These are phyloP conservation scores for Carabus problematicus DNA, from an alignment of 2,888 invertebrate species.

Conservation along the genomic window DNA sequence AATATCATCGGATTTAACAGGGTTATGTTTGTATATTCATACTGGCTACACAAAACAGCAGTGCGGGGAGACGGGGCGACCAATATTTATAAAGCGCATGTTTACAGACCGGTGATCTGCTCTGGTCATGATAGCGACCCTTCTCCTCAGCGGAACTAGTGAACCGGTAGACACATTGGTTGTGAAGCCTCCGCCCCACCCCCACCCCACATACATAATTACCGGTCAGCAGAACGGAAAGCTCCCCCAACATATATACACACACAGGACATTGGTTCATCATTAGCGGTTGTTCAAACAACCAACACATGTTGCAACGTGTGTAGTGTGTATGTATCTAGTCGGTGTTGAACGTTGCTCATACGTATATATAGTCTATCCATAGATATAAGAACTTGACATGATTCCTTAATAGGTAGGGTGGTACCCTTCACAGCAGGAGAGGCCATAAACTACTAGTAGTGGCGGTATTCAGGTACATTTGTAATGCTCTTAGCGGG, in stretches of 20 bases:
- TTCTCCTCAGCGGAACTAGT: neutral
- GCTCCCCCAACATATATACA: neutral
- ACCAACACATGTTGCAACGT: slow-evolving; percentile 10
- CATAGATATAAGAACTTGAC: too few relatives aligned
- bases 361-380: too few relatives aligned
- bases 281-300: slow-evolving; percentile 18
- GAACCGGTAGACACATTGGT: slow-evolving; percentile 29
- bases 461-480: too few relatives aligned
- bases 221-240: slow-evolving; percentile 13
- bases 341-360: too few relatives aligned
- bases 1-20: slow-evolving; percentile 35
- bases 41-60: neutral
- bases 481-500: too few relatives aligned
- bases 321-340: neutral
- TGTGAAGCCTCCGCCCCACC: neutral
- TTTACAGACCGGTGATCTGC: slow-evolving; percentile 36
- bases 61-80: neutral
- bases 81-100: slow-evolving; percentile 41
- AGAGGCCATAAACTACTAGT: too few relatives aligned
- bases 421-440: too few relatives aligned
- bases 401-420: too few relatives aligned
- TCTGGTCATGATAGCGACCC: slow-evolving; percentile 8
- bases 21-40: neutral
- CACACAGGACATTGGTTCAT: slow-evolving; percentile 10
- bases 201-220: slow-evolving; percentile 27